Evolutionary conservation across 2,888 invertebrate genomes (phyloP), one percentile per base, ranked within the genome.

Genomic region (Gnatocerus cornutus): DNA sequence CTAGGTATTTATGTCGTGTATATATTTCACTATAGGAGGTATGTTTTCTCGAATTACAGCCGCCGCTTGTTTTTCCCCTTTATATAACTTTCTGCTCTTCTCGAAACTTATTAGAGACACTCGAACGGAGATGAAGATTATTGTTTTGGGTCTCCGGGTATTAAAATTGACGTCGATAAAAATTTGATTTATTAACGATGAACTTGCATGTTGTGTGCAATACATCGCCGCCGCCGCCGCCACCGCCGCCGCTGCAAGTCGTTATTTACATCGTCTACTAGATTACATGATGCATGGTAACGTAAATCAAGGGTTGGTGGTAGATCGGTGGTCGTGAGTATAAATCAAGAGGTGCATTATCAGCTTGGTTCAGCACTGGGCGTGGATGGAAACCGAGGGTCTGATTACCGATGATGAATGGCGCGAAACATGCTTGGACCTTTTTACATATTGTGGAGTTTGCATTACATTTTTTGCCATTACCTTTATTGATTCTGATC

Each of bases 1-100:
- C 77, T 78, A 77, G 77, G 80, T 78, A 79, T 80, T 79, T 79
- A 79, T 80, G 77, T 78, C 78, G 71, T 73, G 76, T 69, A 73
- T 68, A 73, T 78, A 76, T 77, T 77, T 76, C 72, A 70, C 67
- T 62, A 59, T 67, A 52, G 27, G 48, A 50, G 66, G 59, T 67
- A 67, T 67, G 59, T 58, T 66, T 66, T 14, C 52, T 16, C 21
- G 58, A 59, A 67, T 67, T 59, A 43, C 27, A 27, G 13, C 59
- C 43, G 10, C 29, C 12, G 45, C 59, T 55, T 56, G 55, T 56
- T 65, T 65, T 65, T 21, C 65, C 48, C 56, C 46, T 53, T 50
- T 53, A 59, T 68, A 53, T 68, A 56, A 63, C 68, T 68, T 68
- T 68, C 62, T 68, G 68, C 62, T 63, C 39, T 55, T 53, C 43